Evolutionary conservation across 1,140 invertebrate species (phyloP).

Genomic region (Habropoda laboriosa): DNA sequence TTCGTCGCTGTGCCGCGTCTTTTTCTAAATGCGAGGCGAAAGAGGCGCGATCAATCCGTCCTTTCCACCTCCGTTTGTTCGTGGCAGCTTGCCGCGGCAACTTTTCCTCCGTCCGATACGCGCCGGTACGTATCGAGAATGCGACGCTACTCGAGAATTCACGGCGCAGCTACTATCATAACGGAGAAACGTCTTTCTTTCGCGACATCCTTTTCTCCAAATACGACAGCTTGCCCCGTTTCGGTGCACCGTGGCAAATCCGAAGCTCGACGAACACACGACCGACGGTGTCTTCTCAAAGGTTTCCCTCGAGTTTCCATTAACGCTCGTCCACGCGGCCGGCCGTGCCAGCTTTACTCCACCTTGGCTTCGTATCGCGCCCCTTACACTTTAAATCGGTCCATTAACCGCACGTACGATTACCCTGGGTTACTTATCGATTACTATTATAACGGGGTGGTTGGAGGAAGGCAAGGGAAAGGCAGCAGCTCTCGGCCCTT

Average conservation of each 20-base stretch:
- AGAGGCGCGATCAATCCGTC: slow-evolving; percentile 18
- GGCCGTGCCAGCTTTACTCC: slow-evolving; percentile 5
- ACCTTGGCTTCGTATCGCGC: slow-evolving; percentile 32
- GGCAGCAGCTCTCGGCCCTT: not conserved
- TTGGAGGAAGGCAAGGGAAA: not conserved
- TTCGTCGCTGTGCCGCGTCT: not conserved
- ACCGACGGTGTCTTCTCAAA: not conserved
- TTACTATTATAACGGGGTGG: slow-evolving; percentile 73
- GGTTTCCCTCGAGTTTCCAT: slow-evolving; percentile 6
- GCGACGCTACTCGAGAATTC: not conserved
- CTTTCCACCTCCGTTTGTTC: not conserved
- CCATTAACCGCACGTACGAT: slow-evolving; percentile 74
- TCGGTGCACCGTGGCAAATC: not conserved
- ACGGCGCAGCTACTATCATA: too few species aligned
- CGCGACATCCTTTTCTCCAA: not conserved
- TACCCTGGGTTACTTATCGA: slow-evolving; percentile 77
- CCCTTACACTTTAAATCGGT: slow-evolving; percentile 71
- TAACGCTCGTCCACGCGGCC: slow-evolving; percentile 14
- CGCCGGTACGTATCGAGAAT: too few species aligned
- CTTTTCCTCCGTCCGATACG: not conserved
- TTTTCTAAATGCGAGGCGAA: not conserved
- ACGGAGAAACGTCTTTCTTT: too few species aligned
- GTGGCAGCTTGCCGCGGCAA: not conserved
- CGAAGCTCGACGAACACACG: not conserved
- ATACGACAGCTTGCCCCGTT: not conserved